Evolutionary conservation across 2,797 vertebrate species (phyloP).

Genomic region (Diceros bicornis): DNA sequence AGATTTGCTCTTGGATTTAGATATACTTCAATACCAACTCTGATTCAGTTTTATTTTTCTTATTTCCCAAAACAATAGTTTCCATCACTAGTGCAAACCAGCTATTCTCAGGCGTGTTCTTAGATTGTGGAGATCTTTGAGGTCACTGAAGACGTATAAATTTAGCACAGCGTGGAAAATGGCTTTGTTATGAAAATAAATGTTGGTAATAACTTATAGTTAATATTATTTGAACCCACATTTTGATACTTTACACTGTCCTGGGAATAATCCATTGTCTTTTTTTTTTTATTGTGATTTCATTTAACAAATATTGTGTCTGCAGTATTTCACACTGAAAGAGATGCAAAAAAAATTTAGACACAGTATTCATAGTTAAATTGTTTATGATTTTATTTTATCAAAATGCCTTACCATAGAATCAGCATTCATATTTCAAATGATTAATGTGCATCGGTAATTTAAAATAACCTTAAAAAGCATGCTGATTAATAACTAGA

Average conservation of each 20-base stretch:
- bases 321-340: background rate
- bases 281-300: background rate
- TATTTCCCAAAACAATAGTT: background rate
- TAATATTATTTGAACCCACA: background rate
- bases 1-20: background rate
- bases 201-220: background rate
- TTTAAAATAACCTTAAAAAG: constrained; percentile 41
- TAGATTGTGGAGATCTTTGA: background rate
- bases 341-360: background rate
- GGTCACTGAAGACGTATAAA: background rate
- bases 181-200: constrained; percentile 24
- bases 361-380: background rate
- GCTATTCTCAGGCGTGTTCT: background rate
- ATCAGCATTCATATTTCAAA: background rate
- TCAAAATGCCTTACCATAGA: background rate
- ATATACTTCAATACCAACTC: background rate
- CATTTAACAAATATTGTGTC: background rate
- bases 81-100: background rate
- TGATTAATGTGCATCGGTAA: background rate
- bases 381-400: constrained; percentile 15
- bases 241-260: background rate
- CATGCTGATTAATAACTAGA: background rate
- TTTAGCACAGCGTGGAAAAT: background rate
- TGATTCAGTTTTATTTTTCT: constrained; percentile 50
- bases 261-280: background rate